Percentiles rank a stretch among this genome's conserved stretches.
phyloP scores from a whole-genome alignment of 2,113 vertebrate genomes.

The Leucosticte australis region DNA sequence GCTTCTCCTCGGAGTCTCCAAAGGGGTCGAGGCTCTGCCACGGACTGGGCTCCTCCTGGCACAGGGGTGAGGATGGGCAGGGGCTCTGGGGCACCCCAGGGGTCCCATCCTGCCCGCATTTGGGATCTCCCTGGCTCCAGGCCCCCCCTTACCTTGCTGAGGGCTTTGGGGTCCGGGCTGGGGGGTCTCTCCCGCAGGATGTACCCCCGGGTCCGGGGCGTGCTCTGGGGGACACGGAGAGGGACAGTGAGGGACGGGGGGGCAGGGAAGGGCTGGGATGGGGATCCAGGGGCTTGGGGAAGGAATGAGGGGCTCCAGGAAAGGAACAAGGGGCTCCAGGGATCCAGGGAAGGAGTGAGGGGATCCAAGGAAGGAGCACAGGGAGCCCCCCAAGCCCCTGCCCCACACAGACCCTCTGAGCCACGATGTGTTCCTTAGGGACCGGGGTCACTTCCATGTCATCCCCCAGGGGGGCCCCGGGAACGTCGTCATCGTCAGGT shows the following conservation, averaged over 20 bases:
- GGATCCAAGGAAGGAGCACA: neutral
- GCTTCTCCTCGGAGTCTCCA: slow-evolving; percentile 67
- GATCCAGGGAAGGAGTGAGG: no score
- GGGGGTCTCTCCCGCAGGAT: slow-evolving; percentile 51
- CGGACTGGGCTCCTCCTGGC: slow-evolving; percentile 71
- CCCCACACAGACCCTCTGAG: slow-evolving; percentile 72
- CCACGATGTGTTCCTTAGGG: slow-evolving; percentile 42
- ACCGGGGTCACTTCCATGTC: slow-evolving; percentile 14
- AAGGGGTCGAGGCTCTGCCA: slow-evolving; percentile 87
- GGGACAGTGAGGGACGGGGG: neutral
- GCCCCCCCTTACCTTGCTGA: neutral
- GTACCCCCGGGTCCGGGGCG: neutral
- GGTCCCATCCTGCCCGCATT: neutral
- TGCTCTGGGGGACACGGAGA: neutral
- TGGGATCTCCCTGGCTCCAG: neutral
- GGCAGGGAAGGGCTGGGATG: neutral
- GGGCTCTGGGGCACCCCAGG: fast-evolving
- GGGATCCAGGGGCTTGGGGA: neutral
- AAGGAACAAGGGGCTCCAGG: neutral
- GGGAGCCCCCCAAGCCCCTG: neutral
- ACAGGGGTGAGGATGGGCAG: neutral
- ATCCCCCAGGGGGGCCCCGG: neutral
- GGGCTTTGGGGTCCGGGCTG: neutral
- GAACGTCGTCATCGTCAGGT: neutral
- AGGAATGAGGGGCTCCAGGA: neutral